phyloP scores from a whole-genome alignment of 2,888 invertebrate species.

The Noctua fimbriata region DNA sequence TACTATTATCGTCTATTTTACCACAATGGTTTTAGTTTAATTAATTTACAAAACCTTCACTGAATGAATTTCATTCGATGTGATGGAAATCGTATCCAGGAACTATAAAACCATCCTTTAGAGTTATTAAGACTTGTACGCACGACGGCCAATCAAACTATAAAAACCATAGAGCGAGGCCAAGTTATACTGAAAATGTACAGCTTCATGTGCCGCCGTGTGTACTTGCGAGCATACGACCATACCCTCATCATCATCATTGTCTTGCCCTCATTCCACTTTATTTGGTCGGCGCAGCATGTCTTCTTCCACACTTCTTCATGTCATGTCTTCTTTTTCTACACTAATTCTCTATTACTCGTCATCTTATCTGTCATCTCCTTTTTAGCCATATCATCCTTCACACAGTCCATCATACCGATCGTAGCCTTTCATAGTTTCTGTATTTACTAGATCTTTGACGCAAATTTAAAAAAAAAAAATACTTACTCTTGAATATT shows the following conservation, averaged over 20 bases:
- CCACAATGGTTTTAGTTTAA: background rate
- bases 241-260: background rate
- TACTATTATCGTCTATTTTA: background rate
- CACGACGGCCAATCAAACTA: too few relatives aligned
- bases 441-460: too few relatives aligned
- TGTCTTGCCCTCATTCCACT: background rate
- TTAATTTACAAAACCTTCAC: background rate
- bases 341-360: background rate
- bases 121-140: background rate
- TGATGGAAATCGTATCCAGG: background rate
- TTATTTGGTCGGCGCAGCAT: background rate
- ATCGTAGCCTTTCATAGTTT: background rate
- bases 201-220: too few relatives aligned
- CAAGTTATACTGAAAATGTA: too few relatives aligned
- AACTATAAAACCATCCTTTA: background rate
- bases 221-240: background rate
- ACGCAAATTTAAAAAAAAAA: background rate
- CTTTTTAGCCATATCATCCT: background rate
- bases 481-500: conserved; percentile 88
- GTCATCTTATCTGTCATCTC: background rate
- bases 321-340: background rate
- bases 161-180: too few relatives aligned
- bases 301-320: background rate
- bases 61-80: background rate
- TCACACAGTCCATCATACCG: background rate